Percentiles rank a stretch among this genome's conserved stretches.
phyloP scores from a whole-genome alignment of 2,888 invertebrate genomes.

The Thalpophila matura region DNA sequence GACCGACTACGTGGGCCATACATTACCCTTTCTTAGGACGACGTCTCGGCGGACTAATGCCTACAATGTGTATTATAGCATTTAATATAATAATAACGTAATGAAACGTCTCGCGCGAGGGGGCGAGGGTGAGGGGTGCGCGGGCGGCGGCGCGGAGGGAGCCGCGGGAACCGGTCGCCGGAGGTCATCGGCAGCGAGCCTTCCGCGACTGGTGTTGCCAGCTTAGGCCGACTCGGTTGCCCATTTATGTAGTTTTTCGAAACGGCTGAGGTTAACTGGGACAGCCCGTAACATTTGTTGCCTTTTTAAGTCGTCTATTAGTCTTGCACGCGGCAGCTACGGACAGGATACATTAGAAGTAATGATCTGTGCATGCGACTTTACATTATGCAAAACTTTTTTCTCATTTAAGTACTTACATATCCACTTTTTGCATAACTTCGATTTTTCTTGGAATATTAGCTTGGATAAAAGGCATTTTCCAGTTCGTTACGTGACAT shows the following conservation, averaged over 20 bases:
- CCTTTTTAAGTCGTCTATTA: conserved; percentile 73
- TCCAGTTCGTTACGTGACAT: neutral
- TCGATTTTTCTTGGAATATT: conserved; percentile 18
- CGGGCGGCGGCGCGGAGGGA: conserved; percentile 68
- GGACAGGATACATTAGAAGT: conserved; percentile 66
- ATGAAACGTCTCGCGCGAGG: conserved; percentile 87
- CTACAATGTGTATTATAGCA: conserved; percentile 90
- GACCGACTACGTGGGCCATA: conserved; percentile 72
- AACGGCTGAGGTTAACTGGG: conserved; percentile 75
- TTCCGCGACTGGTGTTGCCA: conserved; percentile 88
- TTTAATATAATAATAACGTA: conserved; percentile 91
- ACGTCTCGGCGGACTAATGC: conserved; percentile 86
- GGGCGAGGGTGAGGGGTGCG: conserved; percentile 67
- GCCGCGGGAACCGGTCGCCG: conserved; percentile 86
- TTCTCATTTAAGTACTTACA: conserved; percentile 19
- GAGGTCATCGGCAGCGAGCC: conserved; percentile 90
- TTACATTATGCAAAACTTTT: conserved; percentile 44
- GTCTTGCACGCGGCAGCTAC: conserved; percentile 63
- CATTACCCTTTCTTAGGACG: conserved; percentile 83
- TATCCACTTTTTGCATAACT: conserved; percentile 23
- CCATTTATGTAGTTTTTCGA: conserved; percentile 80
- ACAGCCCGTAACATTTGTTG: conserved; percentile 74
- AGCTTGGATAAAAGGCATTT: neutral
- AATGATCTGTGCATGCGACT: conserved; percentile 59
- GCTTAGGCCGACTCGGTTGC: conserved; percentile 73